Percentiles rank a stretch among this genome's conserved stretches.
These are phyloP conservation scores for Pipistrellus pipistrellus DNA, from an alignment of 2,797 vertebrate species.

Conservation along the genomic window DNA sequence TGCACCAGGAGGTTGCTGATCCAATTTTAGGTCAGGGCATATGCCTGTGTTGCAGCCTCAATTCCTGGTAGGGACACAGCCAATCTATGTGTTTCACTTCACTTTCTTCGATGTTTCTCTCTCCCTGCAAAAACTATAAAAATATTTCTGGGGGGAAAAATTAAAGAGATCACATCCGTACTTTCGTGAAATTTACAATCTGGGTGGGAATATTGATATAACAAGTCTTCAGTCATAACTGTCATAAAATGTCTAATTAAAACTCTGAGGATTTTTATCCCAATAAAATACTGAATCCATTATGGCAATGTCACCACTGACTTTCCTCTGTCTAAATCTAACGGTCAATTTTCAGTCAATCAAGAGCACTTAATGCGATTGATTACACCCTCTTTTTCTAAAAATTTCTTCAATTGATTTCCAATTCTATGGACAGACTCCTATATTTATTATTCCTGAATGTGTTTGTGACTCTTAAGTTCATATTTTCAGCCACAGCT, in stretches of 20 bases:
- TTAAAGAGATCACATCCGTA: not conserved
- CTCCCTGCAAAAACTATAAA: not conserved
- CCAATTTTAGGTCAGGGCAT: not conserved
- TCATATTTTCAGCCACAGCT: not conserved
- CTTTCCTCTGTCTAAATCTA: not conserved
- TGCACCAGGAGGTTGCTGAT: not conserved
- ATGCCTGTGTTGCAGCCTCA: not conserved
- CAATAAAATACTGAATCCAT: not conserved
- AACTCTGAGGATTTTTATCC: conserved; percentile 2
- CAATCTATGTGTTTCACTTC: not conserved
- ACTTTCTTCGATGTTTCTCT: not conserved
- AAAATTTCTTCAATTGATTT: conserved; percentile 43
- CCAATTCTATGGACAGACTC: not conserved
- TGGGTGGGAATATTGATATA: not conserved
- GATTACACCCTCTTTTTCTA: not conserved
- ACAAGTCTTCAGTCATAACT: not conserved
- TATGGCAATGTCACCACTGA: not conserved
- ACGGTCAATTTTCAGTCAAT: not conserved
- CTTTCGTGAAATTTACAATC: not conserved
- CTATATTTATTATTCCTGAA: not conserved
- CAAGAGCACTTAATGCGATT: not conserved
- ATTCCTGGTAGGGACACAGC: too few species aligned
- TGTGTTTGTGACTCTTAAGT: not conserved
- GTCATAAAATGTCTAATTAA: not conserved
- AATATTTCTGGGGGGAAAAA: not conserved